These are phyloP conservation scores for Crematogaster levior DNA, from an alignment of 2,888 invertebrate species.

Conservation along the genomic window DNA sequence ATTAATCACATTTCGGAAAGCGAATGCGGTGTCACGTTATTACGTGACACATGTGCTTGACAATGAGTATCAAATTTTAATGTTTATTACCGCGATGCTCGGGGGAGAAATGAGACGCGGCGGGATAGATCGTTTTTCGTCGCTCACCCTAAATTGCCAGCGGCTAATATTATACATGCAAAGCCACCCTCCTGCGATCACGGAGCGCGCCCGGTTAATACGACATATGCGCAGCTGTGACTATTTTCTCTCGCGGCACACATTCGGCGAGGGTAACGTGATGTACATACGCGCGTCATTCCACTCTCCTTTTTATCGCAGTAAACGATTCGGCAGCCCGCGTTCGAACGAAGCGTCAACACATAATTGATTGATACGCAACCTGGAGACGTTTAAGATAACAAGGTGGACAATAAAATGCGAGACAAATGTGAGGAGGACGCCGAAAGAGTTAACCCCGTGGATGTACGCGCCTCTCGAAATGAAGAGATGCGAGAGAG, in stretches of 20 bases:
- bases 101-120: conserved; percentile 14
- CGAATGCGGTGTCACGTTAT: conserved; percentile 22
- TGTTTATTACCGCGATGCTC: conserved; percentile 58
- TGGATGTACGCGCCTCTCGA: conserved; percentile 16
- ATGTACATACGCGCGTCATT: background rate
- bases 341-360: background rate
- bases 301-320: background rate
- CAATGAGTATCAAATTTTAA: conserved; percentile 50
- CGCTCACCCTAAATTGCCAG: conserved; percentile 10
- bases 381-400: background rate
- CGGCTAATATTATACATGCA: conserved; percentile 64
- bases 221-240: conserved; percentile 17
- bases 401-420: conserved; percentile 1
- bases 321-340: background rate
- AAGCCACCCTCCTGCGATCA: conserved; percentile 50
- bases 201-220: background rate
- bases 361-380: conserved; percentile 2
- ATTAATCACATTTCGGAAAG: conserved; percentile 19
- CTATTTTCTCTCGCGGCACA: conserved; percentile 10
- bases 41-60: conserved; percentile 20
- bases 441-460: conserved; percentile 25
- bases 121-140: background rate
- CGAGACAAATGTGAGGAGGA: conserved; percentile 1
- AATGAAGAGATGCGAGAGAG: conserved; percentile 60
- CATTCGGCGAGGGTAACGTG: conserved; percentile 24